Evolutionary conservation across 2,888 invertebrate genomes (phyloP).

Genomic region (Danaus chrysippus): DNA sequence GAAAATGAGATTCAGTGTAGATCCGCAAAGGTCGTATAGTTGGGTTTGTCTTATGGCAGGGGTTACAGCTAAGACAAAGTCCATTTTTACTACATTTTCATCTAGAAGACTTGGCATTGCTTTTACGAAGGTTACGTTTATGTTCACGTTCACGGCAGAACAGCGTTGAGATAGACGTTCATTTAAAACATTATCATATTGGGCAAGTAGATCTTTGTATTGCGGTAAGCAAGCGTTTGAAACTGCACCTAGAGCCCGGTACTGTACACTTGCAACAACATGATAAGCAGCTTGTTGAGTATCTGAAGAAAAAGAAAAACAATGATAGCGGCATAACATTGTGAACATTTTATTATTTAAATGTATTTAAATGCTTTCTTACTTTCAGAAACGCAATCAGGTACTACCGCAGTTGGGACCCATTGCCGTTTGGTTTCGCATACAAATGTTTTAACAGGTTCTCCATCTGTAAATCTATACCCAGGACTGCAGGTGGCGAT

Average conservation of each 20-base stretch:
- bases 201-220: constrained; percentile 89
- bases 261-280: constrained; percentile 90
- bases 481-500: constrained; percentile 94
- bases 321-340: neutral
- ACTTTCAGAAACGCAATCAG: constrained; percentile 97
- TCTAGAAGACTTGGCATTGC: constrained; percentile 88
- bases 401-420: constrained; percentile 93
- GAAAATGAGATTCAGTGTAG: constrained; percentile 94
- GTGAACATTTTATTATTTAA: neutral
- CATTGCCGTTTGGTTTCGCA: constrained; percentile 90
- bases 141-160: constrained; percentile 95
- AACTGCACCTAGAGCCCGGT: constrained; percentile 94
- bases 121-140: constrained; percentile 94
- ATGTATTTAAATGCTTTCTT: constrained; percentile 38
- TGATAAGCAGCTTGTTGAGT: constrained; percentile 97
- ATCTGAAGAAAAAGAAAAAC: constrained; percentile 72
- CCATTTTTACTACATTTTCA: constrained; percentile 93
- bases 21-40: constrained; percentile 96
- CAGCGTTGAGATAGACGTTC: constrained; percentile 92
- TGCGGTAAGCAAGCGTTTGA: constrained; percentile 90
- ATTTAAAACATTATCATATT: constrained; percentile 89
- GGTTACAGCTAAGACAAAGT: constrained; percentile 91
- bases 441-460: constrained; percentile 90
- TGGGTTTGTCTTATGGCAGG: constrained; percentile 94
- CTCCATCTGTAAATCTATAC: constrained; percentile 94